These are phyloP conservation scores for Myotis davidii DNA, from an alignment of 2,113 vertebrate genomes.

Conservation along the genomic window DNA sequence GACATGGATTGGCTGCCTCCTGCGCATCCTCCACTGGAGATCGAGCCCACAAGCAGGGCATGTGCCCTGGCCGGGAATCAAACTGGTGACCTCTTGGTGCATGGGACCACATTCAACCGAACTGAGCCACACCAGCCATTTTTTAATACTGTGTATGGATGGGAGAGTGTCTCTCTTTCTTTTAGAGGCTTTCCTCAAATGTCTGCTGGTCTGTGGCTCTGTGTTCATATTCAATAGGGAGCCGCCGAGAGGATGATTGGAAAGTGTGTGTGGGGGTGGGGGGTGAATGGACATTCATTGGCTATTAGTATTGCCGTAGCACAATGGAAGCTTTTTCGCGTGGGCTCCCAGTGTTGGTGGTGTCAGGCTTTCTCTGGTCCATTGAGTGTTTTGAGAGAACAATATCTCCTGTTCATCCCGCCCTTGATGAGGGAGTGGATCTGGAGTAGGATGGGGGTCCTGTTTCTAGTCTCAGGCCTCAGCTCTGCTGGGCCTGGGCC, in stretches of 20 bases:
- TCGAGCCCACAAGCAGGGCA: too few relatives aligned
- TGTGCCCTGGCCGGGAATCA: too few relatives aligned
- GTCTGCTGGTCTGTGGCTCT: neutral
- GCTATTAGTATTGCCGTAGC: neutral
- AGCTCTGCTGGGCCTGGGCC: neutral
- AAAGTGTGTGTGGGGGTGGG: neutral
- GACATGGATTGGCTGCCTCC: too few relatives aligned
- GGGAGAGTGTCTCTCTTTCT: neutral
- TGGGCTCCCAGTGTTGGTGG: neutral
- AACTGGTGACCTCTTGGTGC: too few relatives aligned
- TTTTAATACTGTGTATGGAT: neutral
- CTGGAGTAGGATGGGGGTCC: neutral
- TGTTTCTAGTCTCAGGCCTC: neutral
- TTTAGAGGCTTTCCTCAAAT: conserved; percentile 16
- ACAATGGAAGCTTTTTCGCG: neutral
- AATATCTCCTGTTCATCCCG: neutral
- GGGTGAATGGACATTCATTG: neutral
- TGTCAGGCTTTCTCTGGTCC: neutral
- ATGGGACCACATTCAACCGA: too few relatives aligned
- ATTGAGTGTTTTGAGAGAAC: neutral
- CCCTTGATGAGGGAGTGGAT: neutral
- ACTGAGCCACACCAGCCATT: neutral
- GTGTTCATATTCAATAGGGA: neutral
- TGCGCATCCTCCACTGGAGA: too few relatives aligned
- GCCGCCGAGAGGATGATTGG: neutral